phyloP scores from a whole-genome alignment of 2,888 invertebrate genomes.

The Ormyrus rosae region DNA sequence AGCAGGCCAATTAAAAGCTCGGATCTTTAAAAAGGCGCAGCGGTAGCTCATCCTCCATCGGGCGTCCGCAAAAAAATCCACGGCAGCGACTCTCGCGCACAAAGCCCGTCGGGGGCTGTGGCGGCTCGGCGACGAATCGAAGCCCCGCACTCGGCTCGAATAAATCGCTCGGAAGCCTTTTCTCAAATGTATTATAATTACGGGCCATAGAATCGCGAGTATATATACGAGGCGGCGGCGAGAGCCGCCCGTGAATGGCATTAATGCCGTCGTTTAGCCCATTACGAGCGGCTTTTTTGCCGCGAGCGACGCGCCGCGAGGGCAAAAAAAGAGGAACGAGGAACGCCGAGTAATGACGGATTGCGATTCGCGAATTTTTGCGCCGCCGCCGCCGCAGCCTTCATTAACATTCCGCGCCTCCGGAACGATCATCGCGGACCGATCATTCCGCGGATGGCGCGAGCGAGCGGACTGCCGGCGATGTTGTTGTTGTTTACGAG shows the following conservation, averaged over 20 bases:
- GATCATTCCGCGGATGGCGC: too few relatives aligned
- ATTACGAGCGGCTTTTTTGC: slow-evolving; percentile 35
- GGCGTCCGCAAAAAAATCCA: not conserved
- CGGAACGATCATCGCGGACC: too few relatives aligned
- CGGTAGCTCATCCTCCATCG: too few relatives aligned
- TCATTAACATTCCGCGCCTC: too few relatives aligned
- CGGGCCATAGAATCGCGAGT: not conserved
- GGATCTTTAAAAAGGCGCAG: not conserved
- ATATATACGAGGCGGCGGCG: not conserved
- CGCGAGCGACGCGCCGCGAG: slow-evolving; percentile 30
- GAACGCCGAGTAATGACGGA: slow-evolving; percentile 20
- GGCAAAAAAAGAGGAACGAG: slow-evolving; percentile 23
- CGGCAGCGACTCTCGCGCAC: not conserved
- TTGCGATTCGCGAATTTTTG: slow-evolving; percentile 37
- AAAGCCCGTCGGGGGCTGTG: not conserved
- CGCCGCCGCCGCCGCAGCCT: too few relatives aligned
- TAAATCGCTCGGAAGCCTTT: slow-evolving; percentile 45
- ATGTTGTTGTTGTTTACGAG: too few relatives aligned
- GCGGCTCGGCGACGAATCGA: not conserved
- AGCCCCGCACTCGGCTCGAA: slow-evolving; percentile 4
- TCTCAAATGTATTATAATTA: slow-evolving; percentile 41
- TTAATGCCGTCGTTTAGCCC: slow-evolving; percentile 46
- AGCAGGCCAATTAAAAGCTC: too few relatives aligned
- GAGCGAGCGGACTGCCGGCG: too few relatives aligned
- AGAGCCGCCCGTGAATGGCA: slow-evolving; percentile 47